These are phyloP conservation scores for Hypanus sabinus DNA, from an alignment of 2,113 vertebrate genomes.

Conservation along the genomic window DNA sequence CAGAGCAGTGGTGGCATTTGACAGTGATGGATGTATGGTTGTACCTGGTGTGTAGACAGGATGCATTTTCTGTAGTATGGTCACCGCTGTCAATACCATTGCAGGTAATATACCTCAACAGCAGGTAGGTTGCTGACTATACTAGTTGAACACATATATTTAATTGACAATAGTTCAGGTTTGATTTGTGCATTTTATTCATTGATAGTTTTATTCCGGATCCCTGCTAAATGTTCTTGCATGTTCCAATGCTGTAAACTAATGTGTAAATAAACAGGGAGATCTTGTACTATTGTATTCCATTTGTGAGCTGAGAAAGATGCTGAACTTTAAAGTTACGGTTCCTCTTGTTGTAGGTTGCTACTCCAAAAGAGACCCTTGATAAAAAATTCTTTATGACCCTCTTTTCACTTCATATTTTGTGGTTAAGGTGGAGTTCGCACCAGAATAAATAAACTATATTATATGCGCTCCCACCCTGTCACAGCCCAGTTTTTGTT, in stretches of 20 bases:
- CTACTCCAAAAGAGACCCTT: not conserved
- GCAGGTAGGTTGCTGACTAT: not conserved
- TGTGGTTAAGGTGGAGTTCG: conserved; percentile 37
- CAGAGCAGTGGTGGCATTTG: not conserved
- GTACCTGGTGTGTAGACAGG: not conserved
- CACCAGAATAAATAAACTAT: conserved; percentile 27
- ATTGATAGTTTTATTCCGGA: not conserved
- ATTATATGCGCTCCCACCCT: not conserved
- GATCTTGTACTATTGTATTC: not conserved
- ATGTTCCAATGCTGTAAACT: not conserved
- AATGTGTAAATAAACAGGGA: not conserved
- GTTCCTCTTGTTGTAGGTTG: not conserved
- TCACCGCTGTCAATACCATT: not conserved
- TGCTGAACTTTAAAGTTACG: not conserved
- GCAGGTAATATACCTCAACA: not conserved
- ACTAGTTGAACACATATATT: not conserved
- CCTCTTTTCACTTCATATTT: not conserved
- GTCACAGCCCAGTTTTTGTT: not conserved
- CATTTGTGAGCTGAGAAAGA: not conserved
- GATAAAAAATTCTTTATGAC: not conserved
- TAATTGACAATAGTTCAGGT: not conserved
- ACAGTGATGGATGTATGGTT: too few relatives aligned
- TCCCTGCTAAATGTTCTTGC: not conserved
- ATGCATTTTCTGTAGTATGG: not conserved
- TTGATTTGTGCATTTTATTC: not conserved